phyloP scores from a whole-genome alignment of 2,797 vertebrate genomes.

The Delichon dasypus region DNA sequence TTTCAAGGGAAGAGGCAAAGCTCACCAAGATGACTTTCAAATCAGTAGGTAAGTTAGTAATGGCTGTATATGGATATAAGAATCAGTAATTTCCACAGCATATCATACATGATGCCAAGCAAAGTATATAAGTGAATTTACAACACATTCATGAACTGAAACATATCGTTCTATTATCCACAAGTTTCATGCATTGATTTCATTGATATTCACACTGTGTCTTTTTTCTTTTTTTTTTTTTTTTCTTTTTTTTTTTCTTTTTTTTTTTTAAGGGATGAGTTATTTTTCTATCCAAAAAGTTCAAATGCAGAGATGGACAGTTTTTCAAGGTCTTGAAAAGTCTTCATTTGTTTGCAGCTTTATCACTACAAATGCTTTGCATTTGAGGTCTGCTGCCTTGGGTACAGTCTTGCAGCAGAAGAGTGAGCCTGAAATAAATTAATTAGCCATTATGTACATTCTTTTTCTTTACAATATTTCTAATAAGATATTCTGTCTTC shows the following conservation, averaged over 20 bases:
- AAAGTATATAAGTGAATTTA: not conserved
- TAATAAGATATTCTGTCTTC: not conserved
- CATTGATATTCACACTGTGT: not conserved
- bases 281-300: not conserved
- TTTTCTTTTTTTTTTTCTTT: no score
- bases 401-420: not conserved
- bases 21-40: not conserved
- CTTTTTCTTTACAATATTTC: not conserved
- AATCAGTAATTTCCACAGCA: not conserved
- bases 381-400: not conserved
- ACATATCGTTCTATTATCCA: rapidly evolving
- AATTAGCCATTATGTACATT: not conserved
- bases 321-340: not conserved
- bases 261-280: not conserved
- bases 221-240: no score
- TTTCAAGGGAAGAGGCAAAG: not conserved
- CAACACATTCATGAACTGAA: not conserved
- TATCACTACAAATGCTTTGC: not conserved
- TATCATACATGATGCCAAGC: not conserved
- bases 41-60: not conserved
- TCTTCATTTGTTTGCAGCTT: not conserved
- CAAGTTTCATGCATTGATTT: not conserved
- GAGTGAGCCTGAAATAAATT: not conserved
- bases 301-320: not conserved
- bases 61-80: not conserved